Evolutionary conservation across 2,113 vertebrate species (phyloP), one percentile per base, ranked within the genome.

Genomic region (Toxotes chatareus): DNA sequence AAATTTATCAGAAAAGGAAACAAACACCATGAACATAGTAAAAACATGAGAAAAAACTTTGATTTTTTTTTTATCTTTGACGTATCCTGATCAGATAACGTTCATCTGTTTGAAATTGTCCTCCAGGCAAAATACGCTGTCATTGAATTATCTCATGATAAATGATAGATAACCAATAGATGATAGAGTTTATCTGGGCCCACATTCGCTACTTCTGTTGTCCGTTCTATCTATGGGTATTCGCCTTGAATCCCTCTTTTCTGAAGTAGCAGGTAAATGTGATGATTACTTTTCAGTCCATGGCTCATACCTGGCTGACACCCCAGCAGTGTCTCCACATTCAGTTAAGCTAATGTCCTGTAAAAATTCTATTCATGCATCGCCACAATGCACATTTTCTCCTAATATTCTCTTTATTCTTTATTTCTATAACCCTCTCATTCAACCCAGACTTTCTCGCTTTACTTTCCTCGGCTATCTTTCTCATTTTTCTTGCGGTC

Each of bases 341-440:
- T 82, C 71, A 80, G 73, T 72, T 75, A 51, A 88, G 70, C 69
- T 86, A 90, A 89, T 85, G 79, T 86, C 73, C 85, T 85, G 85
- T 92, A 87, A 86, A 80, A 80, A 72, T 73, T 84, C 72, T 84
- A 82, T 88, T 65, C 86, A 84, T 76, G 74, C 7, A 42, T 34
- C 7, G 8, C 67, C 69, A 68, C 69, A 74, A 53, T 76, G 57
- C 71, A 82, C 73, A 68, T 71, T 86, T 66, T 84, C 71, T 47
- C 66, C 49, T 66, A 56, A 79, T 79, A 76, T 79, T 86, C 63
- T 73, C 76, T 65, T 80, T 57, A 62, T 63, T 80, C 81, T 86
- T 69, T 84, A 64, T 65, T 80, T 69, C 61, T 56, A 46, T 76
- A 38, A 47, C 14, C 65, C 61, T 78, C 64, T 63, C 17, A 7